Evolutionary conservation across 1,140 invertebrate genomes (phyloP).

Genomic region (Drosophila repleta): DNA sequence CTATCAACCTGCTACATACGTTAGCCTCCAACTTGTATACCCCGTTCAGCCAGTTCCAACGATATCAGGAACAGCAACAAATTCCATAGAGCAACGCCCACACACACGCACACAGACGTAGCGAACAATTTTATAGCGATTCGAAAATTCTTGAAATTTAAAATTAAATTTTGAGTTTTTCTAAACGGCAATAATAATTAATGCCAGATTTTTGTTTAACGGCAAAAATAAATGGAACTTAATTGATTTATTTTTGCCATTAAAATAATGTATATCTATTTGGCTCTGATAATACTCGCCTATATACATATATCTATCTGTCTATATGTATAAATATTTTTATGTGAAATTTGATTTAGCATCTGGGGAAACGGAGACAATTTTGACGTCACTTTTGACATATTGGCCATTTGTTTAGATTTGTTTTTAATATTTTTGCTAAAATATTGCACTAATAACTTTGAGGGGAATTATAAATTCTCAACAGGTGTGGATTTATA

Average conservation of each 20-base stretch:
- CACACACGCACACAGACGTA: background rate
- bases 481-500: too few relatives aligned
- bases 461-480: too few relatives aligned
- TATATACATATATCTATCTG: conserved; percentile 25
- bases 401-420: conserved; percentile 74
- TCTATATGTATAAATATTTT: conserved; percentile 25
- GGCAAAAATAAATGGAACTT: conserved; percentile 15
- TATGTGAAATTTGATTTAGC: conserved; percentile 57
- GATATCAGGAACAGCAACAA: background rate
- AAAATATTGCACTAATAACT: conserved; percentile 54
- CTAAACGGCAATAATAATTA: conserved; percentile 64
- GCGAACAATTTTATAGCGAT: conserved; percentile 35
- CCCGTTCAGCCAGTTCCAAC: too few relatives aligned
- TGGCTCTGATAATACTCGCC: background rate
- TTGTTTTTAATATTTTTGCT: conserved; percentile 49
- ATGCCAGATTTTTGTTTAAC: conserved; percentile 45
- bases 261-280: conserved; percentile 24
- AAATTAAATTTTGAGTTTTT: conserved; percentile 31
- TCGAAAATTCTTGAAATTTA: conserved; percentile 25
- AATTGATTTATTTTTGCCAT: conserved; percentile 69
- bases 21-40: too few relatives aligned
- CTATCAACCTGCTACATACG: too few relatives aligned
- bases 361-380: conserved; percentile 28
- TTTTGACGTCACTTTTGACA: conserved; percentile 73
- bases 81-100: conserved; percentile 20